These are phyloP conservation scores for Oscheius myriophilus DNA, from an alignment of 2,888 invertebrate species.

Conservation along the genomic window DNA sequence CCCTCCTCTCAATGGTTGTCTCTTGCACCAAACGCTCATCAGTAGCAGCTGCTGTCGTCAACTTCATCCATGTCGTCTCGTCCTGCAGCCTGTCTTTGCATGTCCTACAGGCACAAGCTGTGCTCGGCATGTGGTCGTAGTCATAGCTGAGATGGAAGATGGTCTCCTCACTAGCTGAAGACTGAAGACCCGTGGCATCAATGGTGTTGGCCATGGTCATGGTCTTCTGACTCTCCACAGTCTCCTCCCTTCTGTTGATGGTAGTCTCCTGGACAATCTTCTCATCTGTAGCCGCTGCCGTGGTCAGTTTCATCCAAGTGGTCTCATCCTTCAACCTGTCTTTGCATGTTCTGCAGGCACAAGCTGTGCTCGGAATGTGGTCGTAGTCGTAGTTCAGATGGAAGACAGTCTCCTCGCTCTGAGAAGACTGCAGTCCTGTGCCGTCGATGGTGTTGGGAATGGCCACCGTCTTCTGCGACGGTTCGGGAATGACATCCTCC, in stretches of 20 bases:
- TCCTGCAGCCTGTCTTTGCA: constrained; percentile 9
- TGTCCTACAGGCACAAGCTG: not conserved
- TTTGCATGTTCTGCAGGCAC: constrained; percentile 37
- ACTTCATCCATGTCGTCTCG: not conserved
- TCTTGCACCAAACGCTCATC: constrained; percentile 17
- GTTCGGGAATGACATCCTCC: constrained; percentile 22
- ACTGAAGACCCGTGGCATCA: not conserved
- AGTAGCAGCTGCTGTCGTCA: not conserved
- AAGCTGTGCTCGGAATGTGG: constrained; percentile 51
- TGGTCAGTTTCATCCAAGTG: constrained; percentile 12
- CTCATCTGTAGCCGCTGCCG: constrained; percentile 7
- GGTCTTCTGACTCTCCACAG: not conserved
- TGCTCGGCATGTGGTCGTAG: not conserved
- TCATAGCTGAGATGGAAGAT: not conserved
- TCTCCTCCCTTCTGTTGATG: too few relatives aligned
- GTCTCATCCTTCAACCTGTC: constrained; percentile 35
- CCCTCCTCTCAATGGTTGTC: constrained; percentile 26
- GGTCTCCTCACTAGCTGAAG: too few relatives aligned
- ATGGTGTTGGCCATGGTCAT: not conserved
- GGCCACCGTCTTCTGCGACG: not conserved
- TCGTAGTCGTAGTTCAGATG: constrained; percentile 48
- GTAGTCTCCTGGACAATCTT: not conserved
- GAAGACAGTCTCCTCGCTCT: constrained; percentile 55
- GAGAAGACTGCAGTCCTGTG: constrained; percentile 41
- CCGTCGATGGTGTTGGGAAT: constrained; percentile 36